Percentiles rank a stretch among this genome's conserved stretches.
These are phyloP conservation scores for Philhelius pedissequus DNA, from an alignment of 2,888 invertebrate species.

Conservation along the genomic window DNA sequence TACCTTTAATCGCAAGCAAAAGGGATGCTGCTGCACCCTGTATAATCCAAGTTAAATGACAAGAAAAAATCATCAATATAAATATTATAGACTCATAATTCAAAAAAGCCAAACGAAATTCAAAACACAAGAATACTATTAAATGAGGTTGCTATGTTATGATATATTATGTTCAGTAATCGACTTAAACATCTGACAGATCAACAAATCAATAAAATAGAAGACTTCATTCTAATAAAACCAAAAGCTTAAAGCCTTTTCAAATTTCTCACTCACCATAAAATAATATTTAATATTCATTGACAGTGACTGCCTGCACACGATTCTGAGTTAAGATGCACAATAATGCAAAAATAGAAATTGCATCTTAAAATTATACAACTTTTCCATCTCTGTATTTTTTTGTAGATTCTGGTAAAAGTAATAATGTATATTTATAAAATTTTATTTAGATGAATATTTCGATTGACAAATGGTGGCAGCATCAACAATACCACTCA, in stretches of 20 bases:
- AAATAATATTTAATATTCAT: conserved; percentile 1
- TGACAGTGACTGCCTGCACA: not conserved
- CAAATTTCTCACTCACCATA: not conserved
- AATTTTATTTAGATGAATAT: too few species aligned
- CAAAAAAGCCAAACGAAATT: not conserved
- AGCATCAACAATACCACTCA: conserved; percentile 40
- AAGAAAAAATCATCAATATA: too few species aligned
- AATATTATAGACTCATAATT: too few species aligned
- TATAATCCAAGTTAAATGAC: too few species aligned
- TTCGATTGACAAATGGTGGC: conserved; percentile 35
- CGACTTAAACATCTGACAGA: conserved; percentile 4
- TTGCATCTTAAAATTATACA: conserved; percentile 37
- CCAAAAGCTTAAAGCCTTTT: not conserved
- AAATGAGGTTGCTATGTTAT: conserved; percentile 3
- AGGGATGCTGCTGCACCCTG: too few species aligned
- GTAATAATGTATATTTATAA: not conserved
- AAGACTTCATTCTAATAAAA: not conserved
- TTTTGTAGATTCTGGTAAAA: not conserved
- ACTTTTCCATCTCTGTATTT: not conserved
- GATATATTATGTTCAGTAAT: not conserved
- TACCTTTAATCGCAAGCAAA: too few species aligned
- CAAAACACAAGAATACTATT: not conserved
- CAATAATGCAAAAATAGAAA: conserved; percentile 23
- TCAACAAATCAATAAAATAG: not conserved
- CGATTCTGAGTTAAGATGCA: not conserved